Base-by-base conservation (phyloP, 1,140 invertebrate species). In the Papilio glaucus region DNA sequence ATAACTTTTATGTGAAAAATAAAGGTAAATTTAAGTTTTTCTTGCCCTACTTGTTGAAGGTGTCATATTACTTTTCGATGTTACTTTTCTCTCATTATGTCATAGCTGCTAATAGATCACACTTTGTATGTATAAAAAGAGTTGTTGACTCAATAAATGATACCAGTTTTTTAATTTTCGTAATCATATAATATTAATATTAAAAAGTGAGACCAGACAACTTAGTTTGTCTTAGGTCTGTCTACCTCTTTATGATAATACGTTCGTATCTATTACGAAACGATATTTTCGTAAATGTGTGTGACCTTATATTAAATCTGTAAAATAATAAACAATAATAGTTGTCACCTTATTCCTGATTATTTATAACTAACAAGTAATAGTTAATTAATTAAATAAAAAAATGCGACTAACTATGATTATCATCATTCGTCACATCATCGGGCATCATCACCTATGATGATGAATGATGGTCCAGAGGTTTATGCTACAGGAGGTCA, bases 61-160 rank as follows among this genome's bases (percentile, higher is more conserved):
- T 92, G 85, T 92, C 90, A 89, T 80, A 80, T 92, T 90, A 89
- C 90, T 84, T 76, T 75, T 37, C 87, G 80, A 85, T 85, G 85
- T 84, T 89, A 90, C 84, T 88, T 89, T 85, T 85, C 78, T 79
- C 79, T 83, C 67, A 79, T 92, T 91, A 92, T 92, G 90, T 92
- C 90, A 92, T 92, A 89, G 80, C 88, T 85, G 84, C 74, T 87
- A 89, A 89, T 92, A 92, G 89, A 89, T 77, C 74, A 73, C 75
- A 62, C 67, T 74, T 13, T 65, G 33, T 37, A 37, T 65, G 49
- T 61, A 33, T 49, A 78, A 49, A 73, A 68, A 49, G 7, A 26
- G 9, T 33, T 65, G 49, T 53, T n/a, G 41, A 69, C 42, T 69
- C 42, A 69, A 57, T 69, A 26, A 15, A 29, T 33, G 65, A 45